phyloP scores from a whole-genome alignment of 1,140 invertebrate species.

The Polypedilum pembai region DNA sequence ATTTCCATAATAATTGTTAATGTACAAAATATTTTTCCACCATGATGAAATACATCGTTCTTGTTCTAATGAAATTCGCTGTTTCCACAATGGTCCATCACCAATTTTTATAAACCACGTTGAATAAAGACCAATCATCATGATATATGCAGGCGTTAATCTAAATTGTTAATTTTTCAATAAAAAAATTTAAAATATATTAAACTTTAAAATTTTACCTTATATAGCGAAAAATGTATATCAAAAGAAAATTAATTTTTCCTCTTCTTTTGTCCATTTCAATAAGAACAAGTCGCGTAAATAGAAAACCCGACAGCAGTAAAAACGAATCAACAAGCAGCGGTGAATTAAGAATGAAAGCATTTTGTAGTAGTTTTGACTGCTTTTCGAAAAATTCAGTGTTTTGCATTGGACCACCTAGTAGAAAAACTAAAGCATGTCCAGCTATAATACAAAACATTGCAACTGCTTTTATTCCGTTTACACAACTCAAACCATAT shows the following conservation, averaged over 20 bases:
- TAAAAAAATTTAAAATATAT: constrained; percentile 32
- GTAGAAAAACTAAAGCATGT: constrained; percentile 54
- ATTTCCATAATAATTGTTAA: constrained; percentile 73
- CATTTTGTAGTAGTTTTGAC: constrained; percentile 41
- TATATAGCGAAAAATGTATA: constrained; percentile 56
- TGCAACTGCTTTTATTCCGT: constrained; percentile 55
- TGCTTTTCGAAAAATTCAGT: constrained; percentile 48
- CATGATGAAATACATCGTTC: constrained; percentile 61
- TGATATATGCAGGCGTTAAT: constrained; percentile 60
- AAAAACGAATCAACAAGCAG: constrained; percentile 63
- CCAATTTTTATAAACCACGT: constrained; percentile 58
- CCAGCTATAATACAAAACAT: constrained; percentile 57
- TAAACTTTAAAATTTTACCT: constrained; percentile 43
- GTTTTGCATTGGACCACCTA: constrained; percentile 57
- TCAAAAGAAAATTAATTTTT: constrained; percentile 51
- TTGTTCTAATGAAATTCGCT: constrained; percentile 51
- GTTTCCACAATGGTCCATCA: constrained; percentile 59
- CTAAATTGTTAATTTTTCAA: constrained; percentile 39
- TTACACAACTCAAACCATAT: constrained; percentile 54
- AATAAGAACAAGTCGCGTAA: constrained; percentile 54
- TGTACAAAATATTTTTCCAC: constrained; percentile 78
- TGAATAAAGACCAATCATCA: constrained; percentile 60
- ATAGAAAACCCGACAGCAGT: constrained; percentile 58
- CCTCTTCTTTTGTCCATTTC: constrained; percentile 59
- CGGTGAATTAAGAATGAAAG: constrained; percentile 54